Evolutionary conservation across 2,113 vertebrate genomes (phyloP), one percentile per base, ranked within the genome.

Genomic region (Pundamilia nyererei): DNA sequence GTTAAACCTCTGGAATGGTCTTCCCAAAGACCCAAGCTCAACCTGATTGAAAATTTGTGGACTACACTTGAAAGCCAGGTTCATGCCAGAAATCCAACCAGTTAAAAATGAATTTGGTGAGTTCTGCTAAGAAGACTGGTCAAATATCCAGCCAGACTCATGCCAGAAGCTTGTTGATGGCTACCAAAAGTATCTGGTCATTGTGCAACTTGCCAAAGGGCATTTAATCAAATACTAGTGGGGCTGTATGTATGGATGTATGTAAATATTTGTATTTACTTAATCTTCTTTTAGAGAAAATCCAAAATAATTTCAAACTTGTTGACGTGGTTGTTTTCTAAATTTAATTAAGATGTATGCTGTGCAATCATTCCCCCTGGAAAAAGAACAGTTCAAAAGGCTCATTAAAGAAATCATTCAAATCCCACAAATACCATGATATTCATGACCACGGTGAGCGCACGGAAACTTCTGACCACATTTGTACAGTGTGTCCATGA

Each of bases 301-400:
- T 72, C 38, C 40, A 26, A 72, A 72, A 45, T 72, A 17, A 40
- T 24, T 70, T 70, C 7, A 42, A 14, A 75, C 9, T 75, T 75
- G 21, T 47, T 10, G 3, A 47, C 0, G 0, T 9, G 6, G 68
- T 47, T 72, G 14, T 29, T 72, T 29, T 15, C 24, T 47, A 29
- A 47, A 47, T 26, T 26, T 45, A 72, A 3, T 72, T 45, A 72
- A 72, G 14, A 29, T 47, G 40, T 75, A 26, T 47, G 21, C 40
- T 29, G 68, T 75, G 9, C 21, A 29, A 47, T 72, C 40, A 72
- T 72, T 45, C 40, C 68, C 21, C 14, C 40, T 72, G 40, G 68
- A 72, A 72, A 47, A 47, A 29, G 13, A 72, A 26, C 21, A 26
- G 68, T 6, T 72, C 21, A 10, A 72, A 72, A 65, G 19, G 19